These are phyloP conservation scores for Mesaphorura yosii DNA, from an alignment of 1,140 invertebrate species.

Conservation along the genomic window DNA sequence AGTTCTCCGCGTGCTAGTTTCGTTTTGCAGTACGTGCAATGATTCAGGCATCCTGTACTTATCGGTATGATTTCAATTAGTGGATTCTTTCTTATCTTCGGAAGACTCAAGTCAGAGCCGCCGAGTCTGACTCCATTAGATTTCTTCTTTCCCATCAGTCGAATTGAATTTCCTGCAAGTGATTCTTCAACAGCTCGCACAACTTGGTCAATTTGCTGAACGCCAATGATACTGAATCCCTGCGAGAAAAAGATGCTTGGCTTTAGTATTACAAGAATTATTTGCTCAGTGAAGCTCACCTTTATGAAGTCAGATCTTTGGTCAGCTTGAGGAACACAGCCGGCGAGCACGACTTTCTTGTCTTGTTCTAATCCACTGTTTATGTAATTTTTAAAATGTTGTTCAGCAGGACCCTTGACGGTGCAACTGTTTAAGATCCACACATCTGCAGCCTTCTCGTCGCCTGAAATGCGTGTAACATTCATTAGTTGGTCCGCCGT, in stretches of 20 bases:
- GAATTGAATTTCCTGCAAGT: slow-evolving; percentile 74
- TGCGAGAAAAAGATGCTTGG: slow-evolving; percentile 32
- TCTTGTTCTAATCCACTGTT: slow-evolving; percentile 57
- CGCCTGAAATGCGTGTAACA: slow-evolving; percentile 39
- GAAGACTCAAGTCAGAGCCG: slow-evolving; percentile 71
- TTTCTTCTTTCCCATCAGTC: slow-evolving; percentile 71
- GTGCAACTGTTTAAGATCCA: slow-evolving; percentile 97
- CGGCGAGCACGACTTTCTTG: slow-evolving; percentile 84
- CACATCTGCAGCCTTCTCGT: slow-evolving; percentile 71
- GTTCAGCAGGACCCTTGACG: slow-evolving; percentile 92
- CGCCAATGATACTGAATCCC: slow-evolving; percentile 84
- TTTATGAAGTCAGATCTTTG: slow-evolving; percentile 45
- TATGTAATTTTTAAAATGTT: slow-evolving; percentile 92
- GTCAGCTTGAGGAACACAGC: slow-evolving; percentile 88
- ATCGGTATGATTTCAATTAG: slow-evolving; percentile 96
- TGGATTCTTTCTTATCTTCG: slow-evolving; percentile 90
- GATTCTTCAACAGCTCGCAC: slow-evolving; percentile 98
- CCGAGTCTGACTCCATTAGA: slow-evolving; percentile 63
- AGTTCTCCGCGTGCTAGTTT: slow-evolving; percentile 93
- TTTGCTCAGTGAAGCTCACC: no score
- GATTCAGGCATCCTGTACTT: slow-evolving; percentile 94
- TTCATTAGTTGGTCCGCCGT: not conserved
- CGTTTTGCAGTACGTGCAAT: slow-evolving; percentile 98
- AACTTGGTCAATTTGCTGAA: slow-evolving; percentile 96
- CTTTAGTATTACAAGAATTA: no score